Evolutionary conservation across 2,113 vertebrate genomes (phyloP), one percentile per base, ranked within the genome.

Genomic region (Echinops telfairi): DNA sequence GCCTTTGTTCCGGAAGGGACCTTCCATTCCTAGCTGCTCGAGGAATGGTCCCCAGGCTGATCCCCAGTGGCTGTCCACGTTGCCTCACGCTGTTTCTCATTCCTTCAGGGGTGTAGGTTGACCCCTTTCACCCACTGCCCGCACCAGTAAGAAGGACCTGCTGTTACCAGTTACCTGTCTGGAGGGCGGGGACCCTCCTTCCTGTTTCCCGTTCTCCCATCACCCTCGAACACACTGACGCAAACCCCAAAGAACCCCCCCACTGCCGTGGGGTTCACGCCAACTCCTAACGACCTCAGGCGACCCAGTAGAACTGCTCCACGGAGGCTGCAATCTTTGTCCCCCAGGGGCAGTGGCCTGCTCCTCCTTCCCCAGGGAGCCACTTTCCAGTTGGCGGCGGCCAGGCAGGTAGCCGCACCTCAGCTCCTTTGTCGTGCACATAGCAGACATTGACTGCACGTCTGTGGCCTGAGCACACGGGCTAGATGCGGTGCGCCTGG

Each of bases 1-100:
- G 66, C 75, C 40, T 91, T 89, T 91, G 53, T 84, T 92, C 81
- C 57, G 86, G 66, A 79, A 86, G 66, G 88, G 29, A 47, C 68
- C 4, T 70, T 83, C 53, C 84, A 12, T 53, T 81, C 60, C 75
- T 31, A 62, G 9, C 22, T 0, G n/a, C 71, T n/a, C 58, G 66
- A 1, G 12, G 47, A 10, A 1, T 53, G 47, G 47, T 53, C 47
- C 47, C 70, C 62, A 62, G 89, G 68, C 88, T 79, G 29, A 23
- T 40, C 82, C 79, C 64, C 33, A 22, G 3, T 2, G 53, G 43
- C 71, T 53, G 0, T 43, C 85, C 78, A 27, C 0, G 0, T 11
- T n/a, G 15, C 53, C 57, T n/a, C 60, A n/a, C 23, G 1, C 68
- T 60, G 79, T n/a, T 71, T 81, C 15, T 12, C 12, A 25, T 57